Evolutionary conservation across 30 jellyfish, hydroid and myxozoan species (phyloP).

Genomic region (Aurelia coerulea): DNA sequence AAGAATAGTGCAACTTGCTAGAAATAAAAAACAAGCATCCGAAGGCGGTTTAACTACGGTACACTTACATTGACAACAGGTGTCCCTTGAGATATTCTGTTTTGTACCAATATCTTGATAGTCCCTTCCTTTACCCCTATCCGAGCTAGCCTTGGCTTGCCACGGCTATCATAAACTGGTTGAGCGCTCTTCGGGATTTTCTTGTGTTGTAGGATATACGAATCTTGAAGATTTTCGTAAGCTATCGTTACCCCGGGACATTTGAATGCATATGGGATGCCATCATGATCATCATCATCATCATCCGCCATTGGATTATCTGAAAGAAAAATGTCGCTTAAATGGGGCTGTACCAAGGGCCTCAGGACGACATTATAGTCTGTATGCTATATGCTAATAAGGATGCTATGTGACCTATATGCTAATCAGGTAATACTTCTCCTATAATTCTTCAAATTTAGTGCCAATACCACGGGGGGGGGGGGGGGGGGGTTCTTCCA

Average conservation of each 20-base stretch:
- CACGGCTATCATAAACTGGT: background rate
- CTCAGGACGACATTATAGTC: too few species aligned
- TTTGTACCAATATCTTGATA: background rate
- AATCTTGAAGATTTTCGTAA: conserved; percentile 15
- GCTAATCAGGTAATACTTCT: too few species aligned
- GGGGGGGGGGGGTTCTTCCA: too few species aligned
- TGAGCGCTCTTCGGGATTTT: conserved; percentile 18
- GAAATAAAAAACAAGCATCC: too few species aligned
- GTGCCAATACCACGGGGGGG: too few species aligned
- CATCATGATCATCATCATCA: conserved; percentile 29
- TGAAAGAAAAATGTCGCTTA: too few species aligned
- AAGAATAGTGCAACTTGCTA: too few species aligned
- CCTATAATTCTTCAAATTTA: too few species aligned
- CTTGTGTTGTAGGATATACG: conserved; percentile 16
- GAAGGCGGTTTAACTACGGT: too few species aligned
- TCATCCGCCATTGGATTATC: background rate
- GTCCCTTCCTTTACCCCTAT: conserved; percentile 44
- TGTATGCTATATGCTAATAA: too few species aligned
- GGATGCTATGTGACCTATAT: too few species aligned
- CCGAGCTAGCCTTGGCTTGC: conserved; percentile 1
- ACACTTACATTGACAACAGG: conserved; percentile 23
- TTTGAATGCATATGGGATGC: conserved; percentile 5
- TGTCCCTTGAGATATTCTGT: background rate
- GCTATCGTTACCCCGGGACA: conserved; percentile 33
- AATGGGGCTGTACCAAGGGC: too few species aligned